These are phyloP conservation scores for Tachina lurida DNA, from an alignment of 2,888 invertebrate genomes.

Conservation along the genomic window DNA sequence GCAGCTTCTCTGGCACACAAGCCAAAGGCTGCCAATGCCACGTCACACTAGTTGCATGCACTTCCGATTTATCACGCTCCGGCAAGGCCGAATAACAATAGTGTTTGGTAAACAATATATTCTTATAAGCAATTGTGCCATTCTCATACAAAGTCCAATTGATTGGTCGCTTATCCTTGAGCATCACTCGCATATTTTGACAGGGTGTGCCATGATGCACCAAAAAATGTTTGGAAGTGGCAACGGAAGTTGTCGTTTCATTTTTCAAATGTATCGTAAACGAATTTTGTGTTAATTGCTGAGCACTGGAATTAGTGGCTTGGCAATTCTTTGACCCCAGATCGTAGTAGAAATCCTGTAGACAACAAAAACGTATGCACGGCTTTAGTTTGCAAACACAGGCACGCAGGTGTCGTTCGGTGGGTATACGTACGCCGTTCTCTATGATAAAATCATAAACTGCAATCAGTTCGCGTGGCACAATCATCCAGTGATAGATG, in stretches of 20 bases:
- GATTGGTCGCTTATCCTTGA: constrained; percentile 69
- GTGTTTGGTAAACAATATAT: constrained; percentile 76
- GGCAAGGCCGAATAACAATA: constrained; percentile 76
- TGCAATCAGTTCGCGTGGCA: constrained; percentile 77
- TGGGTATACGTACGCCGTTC: constrained; percentile 75
- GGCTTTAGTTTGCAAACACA: constrained; percentile 80
- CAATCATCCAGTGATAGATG: constrained; percentile 77
- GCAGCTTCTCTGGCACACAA: constrained; percentile 76
- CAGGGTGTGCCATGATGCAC: constrained; percentile 77
- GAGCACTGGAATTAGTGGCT: constrained; percentile 35
- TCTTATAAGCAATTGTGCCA: constrained; percentile 76
- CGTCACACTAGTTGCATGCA: constrained; percentile 27
- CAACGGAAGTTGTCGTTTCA: constrained; percentile 68
- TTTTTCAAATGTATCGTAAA: constrained; percentile 70
- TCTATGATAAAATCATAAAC: constrained; percentile 79
- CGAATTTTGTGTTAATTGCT: constrained; percentile 55
- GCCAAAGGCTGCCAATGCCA: constrained; percentile 80
- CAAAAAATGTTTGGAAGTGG: constrained; percentile 72
- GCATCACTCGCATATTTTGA: constrained; percentile 75
- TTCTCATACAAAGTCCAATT: constrained; percentile 73
- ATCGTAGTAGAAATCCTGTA: constrained; percentile 75
- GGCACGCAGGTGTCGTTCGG: constrained; percentile 77
- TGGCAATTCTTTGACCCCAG: constrained; percentile 69
- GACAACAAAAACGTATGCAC: constrained; percentile 82
- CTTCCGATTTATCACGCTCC: constrained; percentile 31